Conservation (phyloP, 37 sponge, comb jelly and placozoan species). For the Petrosia ficiformis region DNA sequence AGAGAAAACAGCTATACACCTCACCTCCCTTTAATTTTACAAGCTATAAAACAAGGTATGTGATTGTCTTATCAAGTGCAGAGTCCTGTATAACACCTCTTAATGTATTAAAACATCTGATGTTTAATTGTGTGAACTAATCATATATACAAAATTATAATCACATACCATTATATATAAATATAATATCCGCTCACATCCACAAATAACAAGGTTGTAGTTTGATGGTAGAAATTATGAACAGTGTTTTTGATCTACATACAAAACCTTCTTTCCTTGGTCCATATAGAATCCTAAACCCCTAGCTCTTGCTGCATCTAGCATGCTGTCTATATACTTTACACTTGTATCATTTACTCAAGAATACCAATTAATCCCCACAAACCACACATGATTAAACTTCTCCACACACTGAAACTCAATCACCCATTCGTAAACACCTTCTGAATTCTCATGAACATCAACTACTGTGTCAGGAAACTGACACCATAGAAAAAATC, state of each 20-base stretch:
- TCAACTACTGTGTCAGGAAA: slow-evolving; percentile 59
- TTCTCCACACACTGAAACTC: slow-evolving; percentile 63
- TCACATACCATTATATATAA: too few species aligned
- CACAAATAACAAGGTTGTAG: too few species aligned
- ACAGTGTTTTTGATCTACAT: slow-evolving; percentile 44
- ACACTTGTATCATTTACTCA: slow-evolving; percentile 4
- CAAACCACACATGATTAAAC: slow-evolving; percentile 41
- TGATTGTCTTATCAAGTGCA: too few species aligned
- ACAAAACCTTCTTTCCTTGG: slow-evolving; percentile 5
- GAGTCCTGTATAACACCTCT: too few species aligned
- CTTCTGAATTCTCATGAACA: slow-evolving; percentile 20
- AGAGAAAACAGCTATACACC: too few species aligned
- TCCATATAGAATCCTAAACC: slow-evolving; percentile 53
- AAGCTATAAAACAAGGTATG: too few species aligned
- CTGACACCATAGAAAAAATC: not conserved
- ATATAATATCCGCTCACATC: too few species aligned
- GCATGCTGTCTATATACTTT: slow-evolving; percentile 25
- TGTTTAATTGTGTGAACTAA: too few species aligned
- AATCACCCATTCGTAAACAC: slow-evolving; percentile 55
- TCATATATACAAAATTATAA: too few species aligned
- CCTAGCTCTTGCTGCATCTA: slow-evolving; percentile 28
- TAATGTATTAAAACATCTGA: too few species aligned
- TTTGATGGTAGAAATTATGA: too few species aligned
- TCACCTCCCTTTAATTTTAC: too few species aligned
- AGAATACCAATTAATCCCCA: slow-evolving; percentile 51